Base-by-base conservation (phyloP, 2,797 vertebrate species). In the Acanthopagrus latus region DNA sequence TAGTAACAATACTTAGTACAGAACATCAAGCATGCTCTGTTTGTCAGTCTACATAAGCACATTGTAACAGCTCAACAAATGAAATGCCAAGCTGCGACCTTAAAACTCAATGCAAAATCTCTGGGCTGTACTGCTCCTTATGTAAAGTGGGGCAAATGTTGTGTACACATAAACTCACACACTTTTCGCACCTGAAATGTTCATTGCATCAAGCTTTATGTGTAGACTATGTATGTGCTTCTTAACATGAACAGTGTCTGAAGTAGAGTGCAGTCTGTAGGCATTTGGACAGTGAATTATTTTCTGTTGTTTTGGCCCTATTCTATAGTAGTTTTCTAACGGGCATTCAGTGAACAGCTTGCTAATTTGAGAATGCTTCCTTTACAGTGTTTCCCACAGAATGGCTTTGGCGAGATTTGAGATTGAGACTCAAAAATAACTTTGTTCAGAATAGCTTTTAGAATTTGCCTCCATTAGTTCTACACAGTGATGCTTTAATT, bases 141-240 rank as follows among this genome's bases (percentile, higher is more conserved):
- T 64, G 18, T 29, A n/a, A 48, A 21, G 47, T 0, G 0, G 11
- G 3, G 5, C 3, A 33, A 43, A 59, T 43, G 12, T 21, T 43
- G 27, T 13, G 3, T 8, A 23, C 20, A n/a, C 51, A 14, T 9
- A 73, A 1, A 38, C 3, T 17, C 25, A 27, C 3, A 17, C 2
- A 18, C 17, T 50, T 21, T 41, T 64, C 1, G 2, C 20, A 47
- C 33, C 16, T 1, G 38, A 50, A 0, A 29, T 51, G 64, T 80
- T 64, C 44, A 76, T 77, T 70, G 70, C 81, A 77, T 85, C 75
- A 69, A 75, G 47, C 64, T 70, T 51, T 47, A 71, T 69, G 17
- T 71, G 41, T 74, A 69, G n/a, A 55, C 25, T 33, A 9, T 10
- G 9, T 59, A 1, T 68, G 52, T 62, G 70, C 62, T 80, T 78